Evolutionary conservation across 2,113 vertebrate genomes (phyloP).

Genomic region (Caracal caracal): DNA sequence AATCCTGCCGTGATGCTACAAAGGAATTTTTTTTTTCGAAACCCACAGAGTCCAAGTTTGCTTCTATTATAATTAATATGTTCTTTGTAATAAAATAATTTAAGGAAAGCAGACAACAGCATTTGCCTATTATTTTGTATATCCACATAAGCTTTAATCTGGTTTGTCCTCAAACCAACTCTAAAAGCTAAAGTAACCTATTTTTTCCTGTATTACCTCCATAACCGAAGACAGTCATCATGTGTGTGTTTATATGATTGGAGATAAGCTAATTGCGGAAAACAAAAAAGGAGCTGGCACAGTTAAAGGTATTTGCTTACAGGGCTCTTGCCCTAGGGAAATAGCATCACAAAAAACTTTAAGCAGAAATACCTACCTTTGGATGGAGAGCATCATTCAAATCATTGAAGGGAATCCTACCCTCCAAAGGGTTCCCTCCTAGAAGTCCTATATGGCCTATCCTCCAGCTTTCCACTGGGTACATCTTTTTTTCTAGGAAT

Average conservation of each 20-base stretch:
- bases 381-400: constrained; percentile 14
- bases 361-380: constrained; percentile 50
- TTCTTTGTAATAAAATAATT: constrained; percentile 87
- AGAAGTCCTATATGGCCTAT: background rate
- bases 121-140: constrained; percentile 83
- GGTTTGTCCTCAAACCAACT: constrained; percentile 80
- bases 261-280: constrained; percentile 83
- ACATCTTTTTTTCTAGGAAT: background rate
- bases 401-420: background rate
- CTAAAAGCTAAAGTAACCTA: constrained; percentile 82
- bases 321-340: constrained; percentile 31
- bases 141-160: constrained; percentile 82
- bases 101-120: constrained; percentile 84
- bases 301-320: constrained; percentile 74
- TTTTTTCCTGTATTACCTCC: constrained; percentile 82
- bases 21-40: constrained; percentile 88
- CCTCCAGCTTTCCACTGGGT: background rate
- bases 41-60: constrained; percentile 83
- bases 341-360: constrained; percentile 61
- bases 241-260: constrained; percentile 82
- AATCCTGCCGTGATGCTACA: constrained; percentile 84
- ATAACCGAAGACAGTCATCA: constrained; percentile 70
- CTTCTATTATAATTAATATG: constrained; percentile 87
- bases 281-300: constrained; percentile 81
- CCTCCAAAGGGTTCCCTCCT: background rate